Percentiles rank a stretch among this genome's conserved stretches.
Conservation (phyloP, 2,888 invertebrate genomes). For the Pseudeuparius sepicola region DNA sequence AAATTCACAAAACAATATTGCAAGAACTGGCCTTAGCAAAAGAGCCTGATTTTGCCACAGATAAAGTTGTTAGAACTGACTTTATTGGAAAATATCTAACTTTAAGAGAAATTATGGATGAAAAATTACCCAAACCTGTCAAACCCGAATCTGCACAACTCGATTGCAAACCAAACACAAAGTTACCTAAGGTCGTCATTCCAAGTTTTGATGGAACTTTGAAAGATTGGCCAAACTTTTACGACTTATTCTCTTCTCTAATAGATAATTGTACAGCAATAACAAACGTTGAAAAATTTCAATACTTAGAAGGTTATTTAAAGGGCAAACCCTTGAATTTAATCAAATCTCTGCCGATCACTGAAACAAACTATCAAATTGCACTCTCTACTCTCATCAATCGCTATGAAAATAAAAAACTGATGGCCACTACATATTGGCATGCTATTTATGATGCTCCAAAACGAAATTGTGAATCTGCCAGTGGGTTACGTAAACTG, state of each 20-base stretch:
- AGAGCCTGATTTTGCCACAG: too few species aligned
- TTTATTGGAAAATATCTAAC: too few species aligned
- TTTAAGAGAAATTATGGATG: too few species aligned
- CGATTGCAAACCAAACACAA: too few species aligned
- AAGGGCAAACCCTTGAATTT: constrained; percentile 7
- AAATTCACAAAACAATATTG: too few species aligned
- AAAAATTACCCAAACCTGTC: too few species aligned
- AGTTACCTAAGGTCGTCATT: constrained; percentile 7
- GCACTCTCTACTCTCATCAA: constrained; percentile 4
- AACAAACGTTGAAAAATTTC: constrained; percentile 4
- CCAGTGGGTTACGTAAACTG: constrained; percentile 1
- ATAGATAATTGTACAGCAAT: constrained; percentile 5
- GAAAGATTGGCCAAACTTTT: constrained; percentile 6
- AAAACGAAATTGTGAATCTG: background rate
- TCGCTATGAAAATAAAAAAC: constrained; percentile 3
- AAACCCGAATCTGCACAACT: too few species aligned
- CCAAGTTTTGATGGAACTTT: constrained; percentile 7
- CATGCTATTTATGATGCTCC: constrained; percentile 1
- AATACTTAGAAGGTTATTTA: background rate
- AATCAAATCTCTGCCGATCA: constrained; percentile 5
- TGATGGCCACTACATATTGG: constrained; percentile 4
- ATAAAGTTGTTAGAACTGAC: too few species aligned
- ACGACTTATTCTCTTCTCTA: constrained; percentile 2
- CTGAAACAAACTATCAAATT: constrained; percentile 4
- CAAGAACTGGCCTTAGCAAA: too few species aligned